Base-by-base conservation (phyloP, 2,888 invertebrate genomes). In the Punctoribates punctum region DNA sequence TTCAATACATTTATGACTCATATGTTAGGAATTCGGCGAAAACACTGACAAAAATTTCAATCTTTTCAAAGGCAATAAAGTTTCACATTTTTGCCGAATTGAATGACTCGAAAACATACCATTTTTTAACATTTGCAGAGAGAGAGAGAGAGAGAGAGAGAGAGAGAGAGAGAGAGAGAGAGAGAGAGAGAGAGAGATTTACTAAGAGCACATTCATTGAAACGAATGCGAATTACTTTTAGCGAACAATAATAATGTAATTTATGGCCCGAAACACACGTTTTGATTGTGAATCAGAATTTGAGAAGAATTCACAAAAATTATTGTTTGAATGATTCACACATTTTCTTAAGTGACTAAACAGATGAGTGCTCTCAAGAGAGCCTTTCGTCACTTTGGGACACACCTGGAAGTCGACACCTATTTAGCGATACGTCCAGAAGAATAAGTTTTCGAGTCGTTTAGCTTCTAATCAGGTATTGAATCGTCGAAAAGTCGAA, bases 381-480 rank as follows among this genome's bases (percentile, higher is more conserved):
- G 67, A 67, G 38, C n/a, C 38, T 67, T 34, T 38, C 38, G 20
- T 38, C 34, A n/a, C 67, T 29, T n/a, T 34, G 17, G 9, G 15
- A 67, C 67, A 67, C 67, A 29, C 38, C 34, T 34, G 67, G 34
- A 67, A 67, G 38, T 34, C 20, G n/a, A 34, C 38, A 29, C 67
- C 38, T 67, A 67, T 67, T 67, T 67, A 38, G 38, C 17, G 29
- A 62, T 62, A 29, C 8, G 13, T 27, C 4, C n/a, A 34, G 54
- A 54, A 54, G 54, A 54, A 54, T 54, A 54, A n/a, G 20, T 2
- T 15, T 48, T 11, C 2, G 23, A 57, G 57, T 67, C 38, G 34
- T n/a, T 27, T 25, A 29, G 67, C 67, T 67, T 67, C 38, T 67
- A 67, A 67, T 67, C 34, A 67, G 25, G 38, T 67, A 67, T 67